Percentiles rank a stretch among this genome's conserved stretches.
phyloP scores from a whole-genome alignment of 2,113 vertebrate genomes.

The Rhinolophus sinicus region DNA sequence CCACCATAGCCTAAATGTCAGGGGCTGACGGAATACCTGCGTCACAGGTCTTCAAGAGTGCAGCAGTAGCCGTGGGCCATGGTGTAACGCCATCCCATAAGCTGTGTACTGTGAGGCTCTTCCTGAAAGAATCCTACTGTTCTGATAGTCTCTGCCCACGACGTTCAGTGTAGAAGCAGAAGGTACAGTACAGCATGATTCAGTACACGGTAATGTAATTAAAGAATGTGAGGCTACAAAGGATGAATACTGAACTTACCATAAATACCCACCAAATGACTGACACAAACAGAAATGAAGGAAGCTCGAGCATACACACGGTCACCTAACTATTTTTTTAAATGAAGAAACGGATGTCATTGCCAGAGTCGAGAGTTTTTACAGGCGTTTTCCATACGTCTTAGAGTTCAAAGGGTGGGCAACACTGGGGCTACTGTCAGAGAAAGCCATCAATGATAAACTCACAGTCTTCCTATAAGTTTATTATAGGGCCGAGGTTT shows the following conservation, averaged over 20 bases:
- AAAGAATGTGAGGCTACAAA: background rate
- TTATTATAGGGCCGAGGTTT: background rate
- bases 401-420: background rate
- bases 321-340: background rate
- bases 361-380: background rate
- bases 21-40: background rate
- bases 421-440: background rate
- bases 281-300: background rate
- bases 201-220: background rate
- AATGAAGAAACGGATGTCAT: background rate
- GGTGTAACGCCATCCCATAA: too few species aligned
- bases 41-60: background rate
- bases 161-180: background rate
- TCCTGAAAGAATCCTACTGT: background rate
- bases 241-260: background rate
- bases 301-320: background rate
- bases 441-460: background rate
- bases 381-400: background rate
- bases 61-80: rapidly evolving
- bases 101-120: background rate
- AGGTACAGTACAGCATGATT: background rate
- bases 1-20: background rate
- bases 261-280: background rate
- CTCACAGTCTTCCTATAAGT: background rate
- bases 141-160: background rate